Evolutionary conservation across 1,140 invertebrate species (phyloP), one percentile per base, ranked within the genome.

Genomic region (Heterodera carotae): DNA sequence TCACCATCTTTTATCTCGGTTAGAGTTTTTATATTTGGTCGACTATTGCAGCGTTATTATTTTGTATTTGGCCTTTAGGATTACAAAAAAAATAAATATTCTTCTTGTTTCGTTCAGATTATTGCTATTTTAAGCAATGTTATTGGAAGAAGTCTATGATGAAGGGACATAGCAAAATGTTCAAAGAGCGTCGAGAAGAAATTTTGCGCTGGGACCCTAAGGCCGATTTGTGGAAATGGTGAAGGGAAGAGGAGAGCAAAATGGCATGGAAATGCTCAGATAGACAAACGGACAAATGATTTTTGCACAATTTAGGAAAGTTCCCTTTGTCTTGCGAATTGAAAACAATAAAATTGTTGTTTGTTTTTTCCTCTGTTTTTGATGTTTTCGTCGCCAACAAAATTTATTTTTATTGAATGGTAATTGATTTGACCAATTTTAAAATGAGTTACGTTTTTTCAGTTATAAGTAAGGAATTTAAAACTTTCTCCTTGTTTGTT

Each of bases 121-220:
- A 74, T 74, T 36, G 25, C 72, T 74, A 74, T 34, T 25, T 31
- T 15, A 18, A 33, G 8, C 43, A 56, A 10, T 29, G 72, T 34
- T 25, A 59, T 18, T 56, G 59, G 36, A 43, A 62, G 43, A 29
- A 27, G 6, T 6, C 25, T 3, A 62, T 64, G 64, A 74, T 74
- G 72, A 59, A 62, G 27, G 72, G 72, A 4, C 72, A 64, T 29
- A 36, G 56, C 64, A 59, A 64, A 62, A 66, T 74, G 72, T 74
- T 34, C 53, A 66, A 34, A 31, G 64, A 25, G 27, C 72, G 72
- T 2, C 56, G 72, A 18, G 72, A 74, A 36, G 72, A 74, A 12
- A 74, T 74, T 34, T 56, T 62, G n/a, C 72, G 72, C n/a, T 74
- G 72, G 72, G 72, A 74, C 39, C 72, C 72, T 25, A 59, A 64